Conservation (phyloP, 2,113 vertebrate genomes). For the Amazona vittata region DNA sequence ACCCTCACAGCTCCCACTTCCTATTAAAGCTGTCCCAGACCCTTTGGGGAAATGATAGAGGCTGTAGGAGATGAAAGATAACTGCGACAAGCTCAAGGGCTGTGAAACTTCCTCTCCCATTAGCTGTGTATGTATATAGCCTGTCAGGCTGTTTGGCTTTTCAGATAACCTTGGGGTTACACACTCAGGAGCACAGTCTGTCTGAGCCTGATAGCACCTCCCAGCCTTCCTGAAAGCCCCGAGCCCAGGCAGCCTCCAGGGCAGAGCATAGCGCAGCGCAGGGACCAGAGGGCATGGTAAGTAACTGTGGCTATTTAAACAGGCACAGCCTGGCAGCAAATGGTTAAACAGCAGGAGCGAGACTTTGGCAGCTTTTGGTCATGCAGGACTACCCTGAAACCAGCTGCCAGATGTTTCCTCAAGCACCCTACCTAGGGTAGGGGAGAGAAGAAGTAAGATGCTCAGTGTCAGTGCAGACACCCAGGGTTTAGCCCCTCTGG, state of each 20-base stretch:
- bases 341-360: neutral
- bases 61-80: neutral
- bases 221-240: neutral
- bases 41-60: neutral
- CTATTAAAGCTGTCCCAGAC: neutral
- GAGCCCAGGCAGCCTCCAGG: neutral
- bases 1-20: neutral
- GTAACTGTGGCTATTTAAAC: neutral
- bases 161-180: neutral
- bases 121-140: neutral
- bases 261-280: neutral
- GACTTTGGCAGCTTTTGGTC: neutral
- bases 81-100: neutral
- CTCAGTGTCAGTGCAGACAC: neutral
- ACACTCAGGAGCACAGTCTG: neutral
- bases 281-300: neutral
- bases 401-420: neutral
- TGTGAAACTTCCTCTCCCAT: neutral
- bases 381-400: neutral
- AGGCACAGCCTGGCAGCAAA: neutral
- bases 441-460: neutral
- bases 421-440: neutral
- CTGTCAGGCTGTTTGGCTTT: neutral
- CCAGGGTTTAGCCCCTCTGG: rapidly evolving
- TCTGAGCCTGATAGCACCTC: neutral